Evolutionary conservation across 92 coral and sea anemone species (phyloP).

Genomic region (Pocillopora grandis): DNA sequence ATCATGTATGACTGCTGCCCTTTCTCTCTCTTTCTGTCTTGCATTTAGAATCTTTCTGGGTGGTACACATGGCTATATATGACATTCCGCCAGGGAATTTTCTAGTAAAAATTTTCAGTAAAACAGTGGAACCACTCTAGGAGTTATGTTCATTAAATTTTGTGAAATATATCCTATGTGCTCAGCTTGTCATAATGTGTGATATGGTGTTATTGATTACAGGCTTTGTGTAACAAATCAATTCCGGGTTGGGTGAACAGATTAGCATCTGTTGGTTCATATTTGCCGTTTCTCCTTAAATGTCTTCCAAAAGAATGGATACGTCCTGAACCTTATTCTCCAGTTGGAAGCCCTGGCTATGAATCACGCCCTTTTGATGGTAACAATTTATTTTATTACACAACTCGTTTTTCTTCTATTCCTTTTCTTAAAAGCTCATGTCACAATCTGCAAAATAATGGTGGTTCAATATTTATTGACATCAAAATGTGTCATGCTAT

Average conservation of each 20-base stretch:
- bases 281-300: conserved; percentile 85
- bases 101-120: neutral
- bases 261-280: conserved; percentile 89
- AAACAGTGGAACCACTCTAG: too few species aligned
- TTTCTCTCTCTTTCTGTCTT: too few species aligned
- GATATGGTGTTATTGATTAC: neutral
- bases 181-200: too few species aligned
- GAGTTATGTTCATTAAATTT: too few species aligned
- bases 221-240: conserved; percentile 87
- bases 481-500: too few species aligned
- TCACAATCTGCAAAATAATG: neutral
- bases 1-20: too few species aligned
- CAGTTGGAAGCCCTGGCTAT: conserved; percentile 55
- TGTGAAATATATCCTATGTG: too few species aligned
- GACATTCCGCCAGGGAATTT: too few species aligned
- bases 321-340: conserved; percentile 84
- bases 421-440: neutral
- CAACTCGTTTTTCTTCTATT: neutral
- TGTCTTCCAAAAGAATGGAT: conserved; percentile 97
- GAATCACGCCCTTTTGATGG: conserved; percentile 65
- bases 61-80: too few species aligned
- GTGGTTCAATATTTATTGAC: neutral
- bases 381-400: conserved; percentile 7
- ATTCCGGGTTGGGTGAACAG: conserved; percentile 98
- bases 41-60: too few species aligned